Conservation (phyloP, 1,140 invertebrate species). For the Magallana ariakensis region DNA sequence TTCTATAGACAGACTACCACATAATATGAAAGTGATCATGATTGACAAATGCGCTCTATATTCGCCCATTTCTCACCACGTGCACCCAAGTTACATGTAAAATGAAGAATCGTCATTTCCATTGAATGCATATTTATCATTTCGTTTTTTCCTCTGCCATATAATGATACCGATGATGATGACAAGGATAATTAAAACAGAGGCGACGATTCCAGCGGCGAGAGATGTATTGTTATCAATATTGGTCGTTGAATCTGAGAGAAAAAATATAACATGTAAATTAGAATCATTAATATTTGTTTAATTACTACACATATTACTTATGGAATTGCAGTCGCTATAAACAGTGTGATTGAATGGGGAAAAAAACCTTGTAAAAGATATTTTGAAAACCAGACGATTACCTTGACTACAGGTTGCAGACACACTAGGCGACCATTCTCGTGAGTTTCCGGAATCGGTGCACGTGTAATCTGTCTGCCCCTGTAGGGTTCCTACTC, state of each 20-base stretch:
- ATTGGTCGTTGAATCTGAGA: neutral
- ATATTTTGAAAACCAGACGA: too few species aligned
- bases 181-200: conserved; percentile 41
- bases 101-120: neutral
- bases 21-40: too few species aligned
- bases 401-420: conserved; percentile 51
- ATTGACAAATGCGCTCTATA: neutral
- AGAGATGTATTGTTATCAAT: conserved; percentile 20
- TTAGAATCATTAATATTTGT: neutral
- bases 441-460: conserved; percentile 14
- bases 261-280: neutral
- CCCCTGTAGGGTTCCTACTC: conserved; percentile 42
- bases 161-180: conserved; percentile 50
- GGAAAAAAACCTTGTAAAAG: too few species aligned
- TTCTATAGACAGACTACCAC: too few species aligned
- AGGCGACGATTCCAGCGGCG: conserved; percentile 58
- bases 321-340: too few species aligned
- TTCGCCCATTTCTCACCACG: neutral
- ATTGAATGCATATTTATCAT: neutral
- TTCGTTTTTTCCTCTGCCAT: neutral
- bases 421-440: conserved; percentile 53
- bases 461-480: conserved; percentile 57
- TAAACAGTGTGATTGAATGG: too few species aligned
- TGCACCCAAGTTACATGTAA: neutral
- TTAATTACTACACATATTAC: too few species aligned